These are phyloP conservation scores for Enoplosus armatus DNA, from an alignment of 2,797 vertebrate genomes.

Conservation along the genomic window DNA sequence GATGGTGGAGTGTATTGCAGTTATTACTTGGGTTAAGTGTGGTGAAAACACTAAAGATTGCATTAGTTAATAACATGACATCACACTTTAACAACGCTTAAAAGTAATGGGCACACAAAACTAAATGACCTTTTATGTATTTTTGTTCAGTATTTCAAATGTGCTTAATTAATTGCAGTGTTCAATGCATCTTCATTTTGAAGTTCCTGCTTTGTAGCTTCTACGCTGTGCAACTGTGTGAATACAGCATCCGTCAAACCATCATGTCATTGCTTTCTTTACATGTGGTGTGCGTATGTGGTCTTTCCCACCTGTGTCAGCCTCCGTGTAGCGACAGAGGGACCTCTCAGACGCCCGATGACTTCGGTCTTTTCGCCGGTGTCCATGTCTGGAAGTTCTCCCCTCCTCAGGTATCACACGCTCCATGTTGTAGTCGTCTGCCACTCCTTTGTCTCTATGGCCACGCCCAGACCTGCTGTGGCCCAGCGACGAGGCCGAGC, in stretches of 20 bases:
- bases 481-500: slow-evolving; percentile 93
- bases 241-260: background rate
- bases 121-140: background rate
- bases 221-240: background rate
- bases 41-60: slow-evolving; percentile 1
- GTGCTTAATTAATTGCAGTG: background rate
- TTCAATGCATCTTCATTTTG: background rate
- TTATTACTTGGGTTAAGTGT: background rate
- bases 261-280: background rate
- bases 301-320: slow-evolving; percentile 88
- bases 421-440: slow-evolving; percentile 91
- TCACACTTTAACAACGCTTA: background rate
- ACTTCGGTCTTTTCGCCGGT: slow-evolving; percentile 89
- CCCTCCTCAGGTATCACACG: slow-evolving; percentile 89
- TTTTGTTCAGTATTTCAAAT: background rate
- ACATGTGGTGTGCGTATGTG: background rate
- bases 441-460: slow-evolving; percentile 82
- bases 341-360: slow-evolving; percentile 92
- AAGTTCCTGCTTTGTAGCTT: background rate
- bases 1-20: slow-evolving; percentile 25
- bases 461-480: slow-evolving; percentile 85
- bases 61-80: background rate
- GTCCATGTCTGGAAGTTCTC: slow-evolving; percentile 86
- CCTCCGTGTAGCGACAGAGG: slow-evolving; percentile 92
- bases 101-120: background rate